A percentile compares a stretch with the other conserved stretches of the same genome.
These are phyloP conservation scores for Brachionus rubens DNA, from an alignment of 1,140 invertebrate species.

Conservation along the genomic window DNA sequence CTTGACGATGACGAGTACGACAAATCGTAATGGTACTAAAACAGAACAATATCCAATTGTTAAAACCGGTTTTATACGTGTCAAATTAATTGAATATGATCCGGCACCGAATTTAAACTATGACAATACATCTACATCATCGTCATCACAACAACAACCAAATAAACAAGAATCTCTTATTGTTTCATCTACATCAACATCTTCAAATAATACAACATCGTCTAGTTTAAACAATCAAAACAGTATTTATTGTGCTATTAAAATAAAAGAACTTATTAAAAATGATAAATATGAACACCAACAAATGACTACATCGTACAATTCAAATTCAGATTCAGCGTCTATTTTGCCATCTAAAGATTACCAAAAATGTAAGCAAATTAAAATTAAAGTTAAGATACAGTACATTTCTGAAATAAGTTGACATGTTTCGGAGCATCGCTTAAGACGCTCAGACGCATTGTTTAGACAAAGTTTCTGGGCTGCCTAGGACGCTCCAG, in stretches of 20 bases:
- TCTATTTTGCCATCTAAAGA: background rate
- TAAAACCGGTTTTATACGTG: constrained; percentile 6
- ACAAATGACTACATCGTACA: background rate
- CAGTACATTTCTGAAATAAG: no score
- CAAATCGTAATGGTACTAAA: background rate
- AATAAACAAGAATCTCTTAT: background rate
- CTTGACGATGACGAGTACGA: background rate
- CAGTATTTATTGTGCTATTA: constrained; percentile 25
- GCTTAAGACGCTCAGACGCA: no score
- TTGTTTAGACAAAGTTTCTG: no score
- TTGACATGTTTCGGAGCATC: no score
- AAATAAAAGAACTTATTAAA: constrained; percentile 35
- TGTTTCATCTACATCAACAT: background rate
- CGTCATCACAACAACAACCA: background rate
- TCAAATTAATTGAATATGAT: constrained; percentile 15
- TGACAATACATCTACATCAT: background rate
- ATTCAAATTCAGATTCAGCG: background rate
- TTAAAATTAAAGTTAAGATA: no score
- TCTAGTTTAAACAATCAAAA: background rate
- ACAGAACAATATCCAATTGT: background rate
- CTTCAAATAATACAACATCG: background rate
- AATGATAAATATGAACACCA: background rate
- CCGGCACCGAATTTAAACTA: background rate
- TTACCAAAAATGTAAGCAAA: constrained; percentile 2
- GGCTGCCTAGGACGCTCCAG: no score